Base-by-base conservation (phyloP, 2,888 invertebrate species). In the Pseudolycoriella hygida region DNA sequence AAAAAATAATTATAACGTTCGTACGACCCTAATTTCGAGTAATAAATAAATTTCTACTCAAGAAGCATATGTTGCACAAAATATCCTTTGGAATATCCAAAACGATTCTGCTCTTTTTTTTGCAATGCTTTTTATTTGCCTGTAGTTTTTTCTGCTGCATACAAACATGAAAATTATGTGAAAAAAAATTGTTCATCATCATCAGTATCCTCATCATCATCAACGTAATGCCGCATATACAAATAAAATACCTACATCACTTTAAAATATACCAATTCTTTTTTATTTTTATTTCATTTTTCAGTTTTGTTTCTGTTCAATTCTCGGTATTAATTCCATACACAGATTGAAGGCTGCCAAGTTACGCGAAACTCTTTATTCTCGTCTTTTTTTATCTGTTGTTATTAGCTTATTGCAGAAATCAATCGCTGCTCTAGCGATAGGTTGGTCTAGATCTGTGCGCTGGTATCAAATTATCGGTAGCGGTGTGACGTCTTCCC, bases 1-100 rank as follows among this genome's bases (percentile, higher is more conserved):
- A 41, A 41, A 41, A 41, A n/a, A 20, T 41, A 41, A 41, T 41
- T 41, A 41, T 41, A 14, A 41, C 41, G 19, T 25, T 41, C 41
- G 41, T 41, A 25, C 41, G 25, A 41, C 41, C 41, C 41, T 41
- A 41, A 41, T 41, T 41, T 41, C 19, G 20, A 41, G 41, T 41
- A 41, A 41, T 41, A 41, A 41, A 41, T 41, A 41, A 41, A 40
- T 40, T 19, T 40, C 18, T 40, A 14, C 34, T 14, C n/a, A 34
- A 34, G 34, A 34, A 14, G 25, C 25, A 25, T 25, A 25, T 25
- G 25, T 8, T 25, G 25, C 25, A 25, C 25, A 25, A 25, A 25
- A 25, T 25, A 4, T 25, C 5, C 25, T 25, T 4, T 25, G 5
- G 25, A 25, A 25, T 25, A 25, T 25, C 25, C 4, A 25, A 12